Base-by-base conservation (phyloP, 35 echinoderm and acorn worm species). In the Heliocidaris tuberculata region DNA sequence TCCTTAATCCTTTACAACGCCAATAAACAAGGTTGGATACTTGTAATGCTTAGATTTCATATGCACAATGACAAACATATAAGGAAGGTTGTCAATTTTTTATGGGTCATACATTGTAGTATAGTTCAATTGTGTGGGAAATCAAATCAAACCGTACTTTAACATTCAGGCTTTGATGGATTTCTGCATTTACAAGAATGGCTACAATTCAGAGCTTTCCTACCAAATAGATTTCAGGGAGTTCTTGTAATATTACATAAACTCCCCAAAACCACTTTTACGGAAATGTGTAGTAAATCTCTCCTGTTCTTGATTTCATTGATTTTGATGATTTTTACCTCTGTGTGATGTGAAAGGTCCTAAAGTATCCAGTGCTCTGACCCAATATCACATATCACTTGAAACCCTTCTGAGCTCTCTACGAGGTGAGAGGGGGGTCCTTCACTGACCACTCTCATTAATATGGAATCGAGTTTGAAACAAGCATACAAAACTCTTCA, bases 391-490 rank as follows among this genome's bases (percentile, higher is more conserved):
- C 15, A 78, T 78, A 78, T 78, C 65, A 78, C 15, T 78, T 78
- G 65, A 78, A 78, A 24, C 27, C 65, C 65, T 78, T 78, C 65
- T 78, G 65, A 78, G 65, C 17, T 27, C 65, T 78, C 65, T 5
- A 19, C n/a, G 21, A 27, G 65, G 21, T 78, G 65, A 78, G 65
- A 27, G 65, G 65, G 65, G 24, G 7, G 27, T 19, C 27, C 65
- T 78, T 78, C 65, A 78, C 21, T 78, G 65, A 78, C 65, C 65
- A 78, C 65, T 78, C 65, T 78, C 65, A 78, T 78, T 78, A 78
- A 78, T 78, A 78, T 78, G 65, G 65, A 78, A 78, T 78, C 27
- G 21, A 78, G 19, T 24, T 27, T 78, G 15, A 78, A 78, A 78
- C 65, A 78, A 78, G 65, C 6, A n/a, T 7, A 4, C 27, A 78